These are phyloP conservation scores for Pollimyrus isidori DNA, from an alignment of 2,113 vertebrate genomes.

Conservation along the genomic window DNA sequence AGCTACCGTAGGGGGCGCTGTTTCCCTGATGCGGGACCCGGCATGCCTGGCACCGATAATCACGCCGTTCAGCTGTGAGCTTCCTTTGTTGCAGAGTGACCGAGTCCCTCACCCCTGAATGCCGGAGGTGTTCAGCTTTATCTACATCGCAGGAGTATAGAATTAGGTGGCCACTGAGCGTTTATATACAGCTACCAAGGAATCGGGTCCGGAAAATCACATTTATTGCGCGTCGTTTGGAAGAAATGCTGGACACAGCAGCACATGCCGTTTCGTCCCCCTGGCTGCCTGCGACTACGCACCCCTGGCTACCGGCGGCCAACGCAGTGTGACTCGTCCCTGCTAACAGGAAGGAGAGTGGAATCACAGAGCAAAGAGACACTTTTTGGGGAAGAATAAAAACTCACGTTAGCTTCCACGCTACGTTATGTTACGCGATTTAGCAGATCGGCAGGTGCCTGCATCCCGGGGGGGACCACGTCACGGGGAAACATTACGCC, in stretches of 20 bases:
- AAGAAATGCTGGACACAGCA: not conserved
- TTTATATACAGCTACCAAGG: not conserved
- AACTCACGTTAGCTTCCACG: not conserved
- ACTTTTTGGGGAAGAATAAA: not conserved
- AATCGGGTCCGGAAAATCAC: not conserved
- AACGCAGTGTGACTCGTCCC: not conserved
- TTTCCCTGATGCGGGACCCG: not conserved
- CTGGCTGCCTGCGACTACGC: not conserved
- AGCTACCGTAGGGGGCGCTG: not conserved
- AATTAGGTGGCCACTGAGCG: not conserved
- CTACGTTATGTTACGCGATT: not conserved
- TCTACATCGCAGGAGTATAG: not conserved
- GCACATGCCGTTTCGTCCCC: not conserved
- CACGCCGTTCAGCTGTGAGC: not conserved
- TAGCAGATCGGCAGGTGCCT: not conserved
- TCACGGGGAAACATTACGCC: not conserved
- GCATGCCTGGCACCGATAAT: not conserved
- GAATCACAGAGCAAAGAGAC: not conserved
- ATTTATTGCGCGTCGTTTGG: not conserved
- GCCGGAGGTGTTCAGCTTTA: not conserved
- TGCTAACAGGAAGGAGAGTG: not conserved
- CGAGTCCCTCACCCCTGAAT: not conserved
- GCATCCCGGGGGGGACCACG: not conserved
- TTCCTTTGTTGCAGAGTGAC: not conserved
- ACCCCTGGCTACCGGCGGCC: not conserved